Conservation (phyloP, 53 echinoderm and acorn worm species). For the Actinopyga echinites region DNA sequence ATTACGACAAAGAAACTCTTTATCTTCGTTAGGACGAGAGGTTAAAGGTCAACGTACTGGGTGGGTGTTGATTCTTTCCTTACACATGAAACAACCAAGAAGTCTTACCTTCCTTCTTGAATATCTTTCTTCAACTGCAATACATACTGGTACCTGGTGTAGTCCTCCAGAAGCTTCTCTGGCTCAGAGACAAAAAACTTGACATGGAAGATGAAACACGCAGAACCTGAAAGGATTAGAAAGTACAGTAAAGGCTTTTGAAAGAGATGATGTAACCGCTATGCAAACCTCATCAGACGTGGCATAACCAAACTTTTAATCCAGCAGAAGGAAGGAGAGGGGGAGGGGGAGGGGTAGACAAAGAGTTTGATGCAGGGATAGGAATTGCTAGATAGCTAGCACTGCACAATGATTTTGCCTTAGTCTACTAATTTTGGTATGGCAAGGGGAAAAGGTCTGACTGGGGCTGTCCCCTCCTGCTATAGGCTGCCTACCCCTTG, state of each 20-base stretch:
- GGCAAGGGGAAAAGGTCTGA: too few species aligned
- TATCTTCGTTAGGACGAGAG: background rate
- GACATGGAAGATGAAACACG: constrained; percentile 89
- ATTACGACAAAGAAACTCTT: too few species aligned
- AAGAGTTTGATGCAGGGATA: too few species aligned
- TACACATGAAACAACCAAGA: background rate
- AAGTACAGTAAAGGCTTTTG: background rate
- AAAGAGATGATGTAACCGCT: background rate
- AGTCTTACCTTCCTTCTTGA: constrained; percentile 83
- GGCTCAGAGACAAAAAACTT: constrained; percentile 99
- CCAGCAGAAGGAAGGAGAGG: background rate
- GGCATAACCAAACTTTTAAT: background rate
- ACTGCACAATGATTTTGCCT: too few species aligned
- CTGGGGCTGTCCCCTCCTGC: too few species aligned
- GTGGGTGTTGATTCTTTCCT: background rate
- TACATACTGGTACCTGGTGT: constrained; percentile 96
- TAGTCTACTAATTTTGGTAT: too few species aligned
- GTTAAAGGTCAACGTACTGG: background rate
- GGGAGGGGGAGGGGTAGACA: too few species aligned
- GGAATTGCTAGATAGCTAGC: too few species aligned
- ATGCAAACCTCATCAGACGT: too few species aligned
- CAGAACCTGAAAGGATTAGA: constrained; percentile 52
- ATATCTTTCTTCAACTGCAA: constrained; percentile 87
- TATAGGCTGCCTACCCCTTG: too few species aligned
- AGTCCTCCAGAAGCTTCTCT: constrained; percentile 92